Conservation (phyloP, 2,113 vertebrate genomes). For the Eidolon helvum region DNA sequence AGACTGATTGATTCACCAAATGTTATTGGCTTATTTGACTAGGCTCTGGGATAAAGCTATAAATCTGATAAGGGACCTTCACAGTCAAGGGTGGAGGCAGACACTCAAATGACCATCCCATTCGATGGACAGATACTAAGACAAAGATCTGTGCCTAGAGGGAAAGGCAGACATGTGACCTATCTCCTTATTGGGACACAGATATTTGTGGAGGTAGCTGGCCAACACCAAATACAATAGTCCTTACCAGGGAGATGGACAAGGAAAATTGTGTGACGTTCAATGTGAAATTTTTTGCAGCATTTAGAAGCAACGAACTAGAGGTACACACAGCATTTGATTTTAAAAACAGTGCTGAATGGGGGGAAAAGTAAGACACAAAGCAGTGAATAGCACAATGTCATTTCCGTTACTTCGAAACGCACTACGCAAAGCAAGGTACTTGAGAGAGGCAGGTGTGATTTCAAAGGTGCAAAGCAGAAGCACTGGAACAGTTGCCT, state of each 20-base stretch:
- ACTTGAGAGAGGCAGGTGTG: background rate
- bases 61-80: background rate
- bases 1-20: background rate
- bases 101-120: background rate
- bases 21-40: background rate
- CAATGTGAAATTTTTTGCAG: background rate
- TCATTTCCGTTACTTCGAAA: background rate
- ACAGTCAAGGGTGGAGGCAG: background rate
- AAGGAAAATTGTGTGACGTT: background rate
- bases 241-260: background rate
- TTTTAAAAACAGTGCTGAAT: background rate
- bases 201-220: too few species aligned
- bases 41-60: background rate
- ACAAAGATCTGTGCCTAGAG: too few species aligned
- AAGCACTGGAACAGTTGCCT: too few species aligned
- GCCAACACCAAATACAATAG: background rate
- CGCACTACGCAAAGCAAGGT: background rate
- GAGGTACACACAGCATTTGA: background rate
- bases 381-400: background rate
- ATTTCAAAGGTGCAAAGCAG: background rate
- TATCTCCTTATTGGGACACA: accelerated
- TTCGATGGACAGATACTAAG: background rate
- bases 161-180: background rate
- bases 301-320: background rate
- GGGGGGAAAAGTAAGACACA: background rate